Base-by-base conservation (phyloP, 2,888 invertebrate species). In the Dicranocentrus wangi region DNA sequence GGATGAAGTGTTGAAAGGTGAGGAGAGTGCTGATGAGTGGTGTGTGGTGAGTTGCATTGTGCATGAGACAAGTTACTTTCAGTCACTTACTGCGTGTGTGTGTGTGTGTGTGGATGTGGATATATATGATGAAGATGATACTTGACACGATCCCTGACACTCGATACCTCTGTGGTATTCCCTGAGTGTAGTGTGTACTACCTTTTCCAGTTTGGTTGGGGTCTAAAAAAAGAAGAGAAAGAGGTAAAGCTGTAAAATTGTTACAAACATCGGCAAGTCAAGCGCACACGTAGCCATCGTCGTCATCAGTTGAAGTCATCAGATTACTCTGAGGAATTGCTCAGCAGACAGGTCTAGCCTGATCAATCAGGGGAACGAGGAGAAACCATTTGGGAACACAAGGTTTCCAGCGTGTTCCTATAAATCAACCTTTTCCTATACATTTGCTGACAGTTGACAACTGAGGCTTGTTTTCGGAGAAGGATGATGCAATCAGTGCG, bases 131-230 rank as follows among this genome's bases (percentile, higher is more conserved):
- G 70, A 78, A 78, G 78, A 78, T 70, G 78, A 78, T 78, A 78
- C 63, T 78, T 78, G 78, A 78, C 78, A 78, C 78, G 78, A 78
- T 70, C 65, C 63, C 28, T 78, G 78, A 78, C 78, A 78, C 70
- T 78, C 70, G 70, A 78, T 78, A 78, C 70, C 42, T 78, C 42
- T 60, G 17, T 32, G 32, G 32, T 32, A 32, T 3, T 32, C 32
- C 5, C 3, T 3, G 32, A 32, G 10, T 32, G 32, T n/a, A n/a
- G n/a, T n/a, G n/a, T n/a, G n/a, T n/a, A n/a, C n/a, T n/a, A n/a
- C n/a, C n/a, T n/a, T n/a, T n/a, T n/a, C n/a, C n/a, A n/a, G n/a
- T n/a, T n/a, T n/a, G n/a, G n/a, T n/a, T n/a, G n/a, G n/a, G n/a
- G n/a, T n/a, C n/a, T n/a, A n/a, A n/a, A n/a, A n/a, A n/a, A n/a